phyloP scores from a whole-genome alignment of 2,888 invertebrate species.

The Scaptomyza parva region DNA sequence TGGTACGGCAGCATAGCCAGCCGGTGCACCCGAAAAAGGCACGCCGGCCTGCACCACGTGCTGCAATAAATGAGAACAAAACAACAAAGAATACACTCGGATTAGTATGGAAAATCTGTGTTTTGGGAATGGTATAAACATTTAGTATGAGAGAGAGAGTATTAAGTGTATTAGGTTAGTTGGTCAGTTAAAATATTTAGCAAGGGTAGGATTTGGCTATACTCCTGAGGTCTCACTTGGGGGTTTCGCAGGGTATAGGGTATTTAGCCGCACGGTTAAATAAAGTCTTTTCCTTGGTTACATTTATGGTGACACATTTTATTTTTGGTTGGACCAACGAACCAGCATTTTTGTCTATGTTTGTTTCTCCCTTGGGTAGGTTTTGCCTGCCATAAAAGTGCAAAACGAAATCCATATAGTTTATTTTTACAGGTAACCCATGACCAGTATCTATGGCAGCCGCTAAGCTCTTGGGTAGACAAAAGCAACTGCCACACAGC shows the following conservation, averaged over 20 bases:
- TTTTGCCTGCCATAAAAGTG: conserved; percentile 61
- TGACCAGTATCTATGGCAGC: conserved; percentile 52
- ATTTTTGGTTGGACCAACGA: conserved; percentile 13
- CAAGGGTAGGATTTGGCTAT: background rate
- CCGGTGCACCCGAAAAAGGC: conserved; percentile 84
- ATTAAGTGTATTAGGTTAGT: conserved; percentile 21
- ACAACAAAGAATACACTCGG: conserved; percentile 30
- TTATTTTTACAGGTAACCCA: conserved; percentile 67
- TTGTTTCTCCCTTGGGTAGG: conserved; percentile 16
- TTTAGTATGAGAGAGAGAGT: conserved; percentile 17
- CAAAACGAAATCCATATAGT: conserved; percentile 71
- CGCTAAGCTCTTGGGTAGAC: conserved; percentile 63
- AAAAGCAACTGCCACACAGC: conserved; percentile 46
- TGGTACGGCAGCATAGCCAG: conserved; percentile 84
- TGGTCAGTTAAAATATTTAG: background rate
- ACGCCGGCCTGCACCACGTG: conserved; percentile 85
- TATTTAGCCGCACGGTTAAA: conserved; percentile 1
- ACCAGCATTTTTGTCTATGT: conserved; percentile 14
- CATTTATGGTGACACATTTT: conserved; percentile 44
- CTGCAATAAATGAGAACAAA: conserved; percentile 66
- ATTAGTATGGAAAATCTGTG: conserved; percentile 56
- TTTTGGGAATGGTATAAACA: conserved; percentile 26
- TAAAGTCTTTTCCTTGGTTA: background rate
- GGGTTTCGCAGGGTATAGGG: conserved; percentile 9
- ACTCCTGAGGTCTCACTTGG: background rate